Evolutionary conservation across 2,888 invertebrate species (phyloP).

Genomic region (Callyntrura sp.): DNA sequence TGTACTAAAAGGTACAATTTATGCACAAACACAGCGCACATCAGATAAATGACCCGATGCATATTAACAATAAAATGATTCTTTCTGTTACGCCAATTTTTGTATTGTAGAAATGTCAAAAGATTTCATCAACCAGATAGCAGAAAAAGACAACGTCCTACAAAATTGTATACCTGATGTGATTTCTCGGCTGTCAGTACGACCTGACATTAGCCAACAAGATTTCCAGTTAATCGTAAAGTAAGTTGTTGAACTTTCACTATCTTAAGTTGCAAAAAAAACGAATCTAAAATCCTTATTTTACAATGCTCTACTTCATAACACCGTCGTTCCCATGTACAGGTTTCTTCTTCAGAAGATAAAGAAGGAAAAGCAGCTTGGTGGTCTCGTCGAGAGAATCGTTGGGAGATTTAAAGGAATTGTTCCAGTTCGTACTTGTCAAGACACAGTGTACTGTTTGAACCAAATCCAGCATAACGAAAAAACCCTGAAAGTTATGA

Average conservation of each 20-base stretch:
- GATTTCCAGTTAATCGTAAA: conserved; percentile 81
- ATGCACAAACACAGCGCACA: too few relatives aligned
- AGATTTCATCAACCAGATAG: conserved; percentile 81
- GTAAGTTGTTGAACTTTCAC: conserved; percentile 64
- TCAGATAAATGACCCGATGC: too few relatives aligned
- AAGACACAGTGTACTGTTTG: conserved; percentile 81
- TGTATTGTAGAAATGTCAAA: conserved; percentile 78
- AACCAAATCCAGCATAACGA: conserved; percentile 81
- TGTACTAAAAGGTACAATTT: conserved; percentile 81
- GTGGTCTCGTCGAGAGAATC: conserved; percentile 81
- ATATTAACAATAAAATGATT: too few relatives aligned
- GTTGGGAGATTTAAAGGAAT: conserved; percentile 79
- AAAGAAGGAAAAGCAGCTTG: conserved; percentile 81
- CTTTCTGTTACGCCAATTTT: too few relatives aligned
- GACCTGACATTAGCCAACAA: conserved; percentile 77
- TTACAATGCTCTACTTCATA: too few relatives aligned
- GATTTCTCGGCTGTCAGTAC: conserved; percentile 77
- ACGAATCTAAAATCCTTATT: too few relatives aligned
- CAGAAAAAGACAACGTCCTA: conserved; percentile 82
- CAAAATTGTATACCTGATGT: conserved; percentile 82
- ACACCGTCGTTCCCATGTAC: background rate
- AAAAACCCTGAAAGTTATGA: conserved; percentile 81
- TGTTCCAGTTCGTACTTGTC: conserved; percentile 73
- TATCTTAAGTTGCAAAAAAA: too few relatives aligned
- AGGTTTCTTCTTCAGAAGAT: conserved; percentile 78